A percentile compares a stretch with the other conserved stretches of the same genome.
Evolutionary conservation across 1,140 invertebrate species (phyloP).

Genomic region (Hestina assimilis): DNA sequence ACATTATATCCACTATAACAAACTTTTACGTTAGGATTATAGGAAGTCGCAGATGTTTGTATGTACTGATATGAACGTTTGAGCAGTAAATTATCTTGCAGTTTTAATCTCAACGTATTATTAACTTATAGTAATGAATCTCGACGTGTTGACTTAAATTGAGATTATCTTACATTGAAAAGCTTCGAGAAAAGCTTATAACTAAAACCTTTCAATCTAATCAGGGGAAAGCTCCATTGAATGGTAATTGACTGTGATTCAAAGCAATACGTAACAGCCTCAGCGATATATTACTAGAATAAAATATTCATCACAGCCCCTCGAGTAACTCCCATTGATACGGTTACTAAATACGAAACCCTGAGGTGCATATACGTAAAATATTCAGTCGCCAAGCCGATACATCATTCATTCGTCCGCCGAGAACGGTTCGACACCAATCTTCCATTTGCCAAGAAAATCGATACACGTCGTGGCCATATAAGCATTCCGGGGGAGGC

Average conservation of each 20-base stretch:
- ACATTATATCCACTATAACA: too few relatives aligned
- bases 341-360: slow-evolving; percentile 63
- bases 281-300: slow-evolving; percentile 61
- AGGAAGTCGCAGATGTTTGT: too few relatives aligned
- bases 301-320: slow-evolving; percentile 44
- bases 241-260: slow-evolving; percentile 17
- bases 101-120: neutral
- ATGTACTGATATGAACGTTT: too few relatives aligned
- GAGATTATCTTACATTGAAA: neutral
- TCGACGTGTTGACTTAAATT: too few relatives aligned
- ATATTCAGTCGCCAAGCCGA: slow-evolving; percentile 70
- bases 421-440: slow-evolving; percentile 74
- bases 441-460: slow-evolving; percentile 78
- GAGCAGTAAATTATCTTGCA: too few relatives aligned
- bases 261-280: slow-evolving; percentile 24
- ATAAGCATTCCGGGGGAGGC: slow-evolving; percentile 75
- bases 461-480: slow-evolving; percentile 77
- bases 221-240: neutral
- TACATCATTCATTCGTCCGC: slow-evolving; percentile 76
- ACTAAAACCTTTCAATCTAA: slow-evolving; percentile 5
- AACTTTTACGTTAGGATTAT: too few relatives aligned
- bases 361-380: slow-evolving; percentile 61
- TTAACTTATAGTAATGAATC: too few relatives aligned
- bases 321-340: slow-evolving; percentile 57
- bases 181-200: neutral